These are phyloP conservation scores for Hylaeus volcanicus DNA, from an alignment of 1,140 invertebrate genomes.

Conservation along the genomic window DNA sequence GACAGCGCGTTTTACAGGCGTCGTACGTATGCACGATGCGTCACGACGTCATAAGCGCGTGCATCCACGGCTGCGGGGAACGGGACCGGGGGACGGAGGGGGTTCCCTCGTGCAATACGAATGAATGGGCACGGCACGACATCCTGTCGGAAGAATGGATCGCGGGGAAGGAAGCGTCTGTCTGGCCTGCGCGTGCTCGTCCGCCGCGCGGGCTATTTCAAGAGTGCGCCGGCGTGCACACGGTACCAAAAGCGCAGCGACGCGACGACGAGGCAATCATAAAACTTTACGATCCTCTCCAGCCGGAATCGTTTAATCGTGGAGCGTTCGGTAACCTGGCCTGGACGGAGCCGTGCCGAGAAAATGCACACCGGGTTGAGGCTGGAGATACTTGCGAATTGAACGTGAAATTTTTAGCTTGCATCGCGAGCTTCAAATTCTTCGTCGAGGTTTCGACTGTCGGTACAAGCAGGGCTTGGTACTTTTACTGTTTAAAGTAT, in stretches of 20 bases:
- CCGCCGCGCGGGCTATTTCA: constrained; percentile 46
- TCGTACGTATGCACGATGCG: constrained; percentile 27
- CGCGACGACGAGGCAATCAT: background rate
- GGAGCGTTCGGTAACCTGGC: background rate
- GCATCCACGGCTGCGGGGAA: background rate
- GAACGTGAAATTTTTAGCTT: no score
- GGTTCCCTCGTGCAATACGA: constrained; percentile 39
- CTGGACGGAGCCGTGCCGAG: no score
- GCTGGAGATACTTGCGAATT: no score
- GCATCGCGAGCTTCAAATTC: no score
- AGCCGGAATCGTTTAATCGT: background rate
- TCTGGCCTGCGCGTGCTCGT: constrained; percentile 42
- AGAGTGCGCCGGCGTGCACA: constrained; percentile 13
- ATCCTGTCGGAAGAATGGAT: constrained; percentile 55
- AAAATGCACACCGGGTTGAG: no score
- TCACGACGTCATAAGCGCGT: constrained; percentile 13
- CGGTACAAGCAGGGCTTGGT: no score
- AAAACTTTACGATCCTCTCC: constrained; percentile 29
- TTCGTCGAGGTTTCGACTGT: no score
- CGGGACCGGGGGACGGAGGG: background rate
- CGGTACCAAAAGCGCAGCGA: constrained; percentile 11
- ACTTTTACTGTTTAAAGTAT: no score
- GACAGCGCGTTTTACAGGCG: no score
- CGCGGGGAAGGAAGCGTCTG: constrained; percentile 45
- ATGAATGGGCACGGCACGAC: constrained; percentile 54